A percentile compares a stretch with the other conserved stretches of the same genome.
Evolutionary conservation across 2,113 vertebrate species (phyloP).

Genomic region (Brachypodius melanocephalos): DNA sequence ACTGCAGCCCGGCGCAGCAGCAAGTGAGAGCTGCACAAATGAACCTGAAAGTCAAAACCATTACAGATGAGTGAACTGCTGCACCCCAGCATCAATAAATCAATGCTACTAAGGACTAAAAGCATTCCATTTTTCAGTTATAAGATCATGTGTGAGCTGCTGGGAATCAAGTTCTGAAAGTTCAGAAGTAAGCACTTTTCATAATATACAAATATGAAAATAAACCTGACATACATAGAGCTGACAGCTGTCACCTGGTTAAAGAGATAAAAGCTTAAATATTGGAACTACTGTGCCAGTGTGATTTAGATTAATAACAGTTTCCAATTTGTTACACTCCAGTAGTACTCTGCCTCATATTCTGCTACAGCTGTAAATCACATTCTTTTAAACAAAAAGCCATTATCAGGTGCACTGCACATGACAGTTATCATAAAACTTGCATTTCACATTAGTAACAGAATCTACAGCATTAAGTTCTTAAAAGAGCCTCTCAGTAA

Average conservation of each 20-base stretch:
- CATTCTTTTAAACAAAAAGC: not conserved
- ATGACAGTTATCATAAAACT: not conserved
- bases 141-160: not conserved
- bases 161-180: not conserved
- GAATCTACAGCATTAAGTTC: not conserved
- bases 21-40: constrained; percentile 95
- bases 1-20: constrained; percentile 92
- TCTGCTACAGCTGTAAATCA: not conserved
- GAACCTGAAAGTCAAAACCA: constrained; percentile 79
- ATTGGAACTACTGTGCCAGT: not conserved
- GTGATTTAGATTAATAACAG: not conserved
- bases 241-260: not conserved
- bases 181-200: not conserved
- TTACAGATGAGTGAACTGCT: not conserved
- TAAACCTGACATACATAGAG: not conserved
- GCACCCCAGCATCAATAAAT: not conserved
- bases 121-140: not conserved
- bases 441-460: not conserved
- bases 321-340: not conserved
- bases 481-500: not conserved
- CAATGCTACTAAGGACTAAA: not conserved
- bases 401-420: not conserved
- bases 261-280: not conserved
- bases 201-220: not conserved
- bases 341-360: not conserved